A percentile compares a stretch with the other conserved stretches of the same genome.
Evolutionary conservation across 2,797 vertebrate genomes (phyloP).

Genomic region (Champsocephalus gunnari): DNA sequence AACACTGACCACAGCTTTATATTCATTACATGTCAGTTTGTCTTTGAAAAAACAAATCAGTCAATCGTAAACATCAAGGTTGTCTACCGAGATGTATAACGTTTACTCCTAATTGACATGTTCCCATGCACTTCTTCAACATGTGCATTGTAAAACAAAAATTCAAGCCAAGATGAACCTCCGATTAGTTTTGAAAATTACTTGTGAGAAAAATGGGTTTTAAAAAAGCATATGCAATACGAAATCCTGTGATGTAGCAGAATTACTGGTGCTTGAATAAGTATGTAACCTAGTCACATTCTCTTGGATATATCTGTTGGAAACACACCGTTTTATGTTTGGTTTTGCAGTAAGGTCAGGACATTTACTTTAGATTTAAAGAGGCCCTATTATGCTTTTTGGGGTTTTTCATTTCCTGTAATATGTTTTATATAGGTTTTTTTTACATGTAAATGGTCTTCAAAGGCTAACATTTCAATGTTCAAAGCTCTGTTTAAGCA

Average conservation of each 20-base stretch:
- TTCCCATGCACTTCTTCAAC: background rate
- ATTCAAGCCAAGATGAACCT: too few relatives aligned
- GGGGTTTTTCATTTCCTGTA: too few relatives aligned
- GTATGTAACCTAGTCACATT: background rate
- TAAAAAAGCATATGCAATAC: background rate
- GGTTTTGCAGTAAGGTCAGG: background rate
- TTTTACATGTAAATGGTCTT: too few relatives aligned
- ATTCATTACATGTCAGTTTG: slow-evolving; percentile 9
- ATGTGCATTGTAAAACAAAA: too few relatives aligned
- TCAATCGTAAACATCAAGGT: background rate
- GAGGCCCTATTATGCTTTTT: too few relatives aligned
- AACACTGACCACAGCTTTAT: slow-evolving; percentile 5
- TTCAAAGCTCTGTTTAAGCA: too few relatives aligned
- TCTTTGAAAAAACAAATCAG: background rate
- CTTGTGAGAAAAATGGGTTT: too few relatives aligned
- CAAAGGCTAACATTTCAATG: too few relatives aligned
- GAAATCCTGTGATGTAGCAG: background rate
- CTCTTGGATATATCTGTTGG: background rate
- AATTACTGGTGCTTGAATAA: background rate
- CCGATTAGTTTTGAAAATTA: too few relatives aligned
- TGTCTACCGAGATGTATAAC: background rate
- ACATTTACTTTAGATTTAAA: background rate
- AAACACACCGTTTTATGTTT: background rate
- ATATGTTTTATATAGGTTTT: too few relatives aligned
- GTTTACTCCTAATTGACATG: too few relatives aligned